phyloP scores from a whole-genome alignment of 2,797 vertebrate species.

The Pangasius krempfi region DNA sequence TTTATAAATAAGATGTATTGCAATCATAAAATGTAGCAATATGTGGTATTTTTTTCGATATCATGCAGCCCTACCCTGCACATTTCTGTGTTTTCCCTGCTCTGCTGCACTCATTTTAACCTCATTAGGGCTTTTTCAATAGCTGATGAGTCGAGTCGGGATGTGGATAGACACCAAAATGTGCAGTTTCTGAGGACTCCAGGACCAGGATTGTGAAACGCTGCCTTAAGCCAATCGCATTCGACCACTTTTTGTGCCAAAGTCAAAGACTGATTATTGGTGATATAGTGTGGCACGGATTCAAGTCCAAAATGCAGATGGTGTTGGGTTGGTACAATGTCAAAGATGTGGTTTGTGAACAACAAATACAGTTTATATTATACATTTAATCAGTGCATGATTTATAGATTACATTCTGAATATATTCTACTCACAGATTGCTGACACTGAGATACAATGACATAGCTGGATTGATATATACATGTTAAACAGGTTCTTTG shows the following conservation, averaged over 20 bases:
- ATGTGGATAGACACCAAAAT: not conserved
- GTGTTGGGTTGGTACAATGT: conserved; percentile 42
- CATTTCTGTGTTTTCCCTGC: not conserved
- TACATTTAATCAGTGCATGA: conserved; percentile 42
- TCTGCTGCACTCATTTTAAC: conserved; percentile 14
- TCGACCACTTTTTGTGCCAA: conserved; percentile 70
- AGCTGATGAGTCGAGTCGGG: not conserved
- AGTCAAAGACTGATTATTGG: conserved; percentile 71
- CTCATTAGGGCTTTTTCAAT: conserved; percentile 18
- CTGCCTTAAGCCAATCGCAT: conserved; percentile 46
- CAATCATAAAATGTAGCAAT: conserved; percentile 2
- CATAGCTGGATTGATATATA: conserved; percentile 27
- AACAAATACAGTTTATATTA: conserved; percentile 31
- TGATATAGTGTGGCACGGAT: conserved; percentile 34
- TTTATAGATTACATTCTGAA: conserved; percentile 21
- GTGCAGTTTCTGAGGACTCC: conserved; percentile 7
- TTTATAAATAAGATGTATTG: not conserved
- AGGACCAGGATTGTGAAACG: conserved; percentile 35
- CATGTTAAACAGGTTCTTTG: conserved; percentile 37
- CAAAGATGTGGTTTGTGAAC: conserved; percentile 44
- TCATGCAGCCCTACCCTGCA: not conserved
- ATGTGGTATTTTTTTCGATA: not conserved
- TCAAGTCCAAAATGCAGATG: conserved; percentile 43
- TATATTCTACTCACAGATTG: conserved; percentile 33
- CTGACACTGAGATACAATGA: conserved; percentile 39